These are phyloP conservation scores for Lutraria rhynchaena DNA, from an alignment of 1,140 invertebrate genomes.

Conservation along the genomic window DNA sequence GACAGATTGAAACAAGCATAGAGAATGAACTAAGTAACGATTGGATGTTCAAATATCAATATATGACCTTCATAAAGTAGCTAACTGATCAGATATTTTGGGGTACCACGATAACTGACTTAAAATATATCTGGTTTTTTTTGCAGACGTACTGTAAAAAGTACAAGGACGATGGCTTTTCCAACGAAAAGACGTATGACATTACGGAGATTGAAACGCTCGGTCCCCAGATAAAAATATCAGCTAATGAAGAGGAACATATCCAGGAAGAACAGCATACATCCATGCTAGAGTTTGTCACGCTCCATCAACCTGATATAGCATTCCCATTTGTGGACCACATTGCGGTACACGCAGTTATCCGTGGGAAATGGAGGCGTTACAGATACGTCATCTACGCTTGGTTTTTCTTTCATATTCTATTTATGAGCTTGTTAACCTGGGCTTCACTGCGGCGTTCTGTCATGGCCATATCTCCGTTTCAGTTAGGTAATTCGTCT, in stretches of 20 bases:
- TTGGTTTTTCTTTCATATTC: background rate
- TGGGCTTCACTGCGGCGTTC: background rate
- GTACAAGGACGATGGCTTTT: no score
- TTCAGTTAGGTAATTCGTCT: no score
- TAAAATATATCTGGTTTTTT: background rate
- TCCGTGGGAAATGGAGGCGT: background rate
- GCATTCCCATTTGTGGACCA: background rate
- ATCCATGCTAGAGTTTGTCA: no score
- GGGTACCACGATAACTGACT: background rate
- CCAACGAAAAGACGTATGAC: background rate
- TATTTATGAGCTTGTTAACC: background rate
- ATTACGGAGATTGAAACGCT: slow-evolving; percentile 4
- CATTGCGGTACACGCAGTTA: background rate
- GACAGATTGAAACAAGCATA: no score
- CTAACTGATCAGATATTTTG: background rate
- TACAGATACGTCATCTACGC: background rate
- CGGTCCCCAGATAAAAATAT: background rate
- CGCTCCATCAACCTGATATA: background rate
- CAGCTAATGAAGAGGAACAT: background rate
- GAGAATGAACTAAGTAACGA: background rate
- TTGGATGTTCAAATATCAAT: background rate
- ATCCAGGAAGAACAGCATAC: background rate
- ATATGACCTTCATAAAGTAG: background rate
- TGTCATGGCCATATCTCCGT: background rate
- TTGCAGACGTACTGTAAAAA: no score